Conservation (phyloP, 1,140 invertebrate species). For the Venturia canescens region DNA sequence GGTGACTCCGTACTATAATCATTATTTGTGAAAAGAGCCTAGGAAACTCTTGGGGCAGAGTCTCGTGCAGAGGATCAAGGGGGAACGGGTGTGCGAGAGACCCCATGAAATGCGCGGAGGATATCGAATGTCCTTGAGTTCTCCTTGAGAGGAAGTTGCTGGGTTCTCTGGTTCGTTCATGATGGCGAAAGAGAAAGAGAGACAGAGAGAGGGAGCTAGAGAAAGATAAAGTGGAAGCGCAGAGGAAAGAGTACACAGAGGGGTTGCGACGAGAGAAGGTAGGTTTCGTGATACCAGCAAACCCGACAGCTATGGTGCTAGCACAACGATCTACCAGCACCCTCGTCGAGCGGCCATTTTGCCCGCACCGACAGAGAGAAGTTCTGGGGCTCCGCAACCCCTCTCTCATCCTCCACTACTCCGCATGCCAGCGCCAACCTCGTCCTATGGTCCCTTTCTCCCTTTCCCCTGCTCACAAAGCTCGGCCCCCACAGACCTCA, state of each 20-base stretch:
- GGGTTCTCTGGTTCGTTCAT: conserved; percentile 10
- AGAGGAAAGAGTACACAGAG: conserved; percentile 22
- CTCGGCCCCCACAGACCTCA: conserved; percentile 55
- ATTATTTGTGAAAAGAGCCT: background rate
- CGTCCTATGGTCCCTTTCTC: conserved; percentile 38
- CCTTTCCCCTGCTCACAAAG: conserved; percentile 51
- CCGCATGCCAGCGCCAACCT: conserved; percentile 27
- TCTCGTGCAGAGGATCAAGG: conserved; percentile 20
- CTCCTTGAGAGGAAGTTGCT: conserved; percentile 39
- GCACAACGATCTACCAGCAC: conserved; percentile 48
- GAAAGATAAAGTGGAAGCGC: background rate
- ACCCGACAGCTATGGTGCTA: conserved; percentile 53
- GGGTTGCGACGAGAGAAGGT: conserved; percentile 22
- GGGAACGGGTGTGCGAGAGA: conserved; percentile 13
- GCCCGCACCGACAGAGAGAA: conserved; percentile 56
- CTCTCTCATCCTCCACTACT: conserved; percentile 27
- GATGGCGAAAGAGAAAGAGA: conserved; percentile 1
- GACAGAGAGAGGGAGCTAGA: conserved; percentile 2
- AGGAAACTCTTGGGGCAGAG: background rate
- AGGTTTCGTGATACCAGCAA: conserved; percentile 67
- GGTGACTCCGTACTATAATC: background rate
- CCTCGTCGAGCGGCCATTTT: conserved; percentile 71
- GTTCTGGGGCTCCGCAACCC: conserved; percentile 49
- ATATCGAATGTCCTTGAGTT: conserved; percentile 56
- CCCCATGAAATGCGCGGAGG: conserved; percentile 37